phyloP scores from a whole-genome alignment of 35 echinoderm and acorn worm genomes.

The Apostichopus californicus region DNA sequence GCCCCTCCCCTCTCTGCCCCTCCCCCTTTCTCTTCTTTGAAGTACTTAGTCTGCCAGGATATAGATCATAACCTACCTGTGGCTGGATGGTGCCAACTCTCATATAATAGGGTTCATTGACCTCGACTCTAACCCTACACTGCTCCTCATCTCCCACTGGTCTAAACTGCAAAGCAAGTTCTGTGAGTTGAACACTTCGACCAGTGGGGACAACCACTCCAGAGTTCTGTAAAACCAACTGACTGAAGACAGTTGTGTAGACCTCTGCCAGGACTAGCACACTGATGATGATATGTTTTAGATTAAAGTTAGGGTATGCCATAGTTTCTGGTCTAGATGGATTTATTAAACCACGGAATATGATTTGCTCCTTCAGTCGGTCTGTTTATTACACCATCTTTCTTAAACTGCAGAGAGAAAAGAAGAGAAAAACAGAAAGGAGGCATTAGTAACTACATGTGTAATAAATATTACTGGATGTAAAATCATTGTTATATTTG shows the following conservation, averaged over 20 bases:
- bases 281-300: background rate
- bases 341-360: background rate
- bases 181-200: conserved; percentile 69
- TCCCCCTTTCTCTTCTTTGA: no score
- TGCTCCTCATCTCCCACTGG: conserved; percentile 54
- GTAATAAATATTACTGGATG: no score
- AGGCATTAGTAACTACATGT: no score
- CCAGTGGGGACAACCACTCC: conserved; percentile 89
- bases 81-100: conserved; percentile 87
- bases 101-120: conserved; percentile 88
- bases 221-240: conserved; percentile 83
- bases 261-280: background rate
- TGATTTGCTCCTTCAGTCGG: background rate
- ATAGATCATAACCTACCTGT: conserved; percentile 48
- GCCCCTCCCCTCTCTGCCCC: no score
- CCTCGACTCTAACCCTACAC: conserved; percentile 84
- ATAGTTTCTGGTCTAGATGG: background rate
- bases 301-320: background rate
- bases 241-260: conserved; percentile 58
- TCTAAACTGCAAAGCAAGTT: conserved; percentile 65
- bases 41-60: background rate
- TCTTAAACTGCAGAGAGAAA: background rate
- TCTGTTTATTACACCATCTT: background rate
- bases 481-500: no score
- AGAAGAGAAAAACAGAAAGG: background rate